Evolutionary conservation across 1,140 invertebrate genomes (phyloP).

Genomic region (Procambarus virginalis): DNA sequence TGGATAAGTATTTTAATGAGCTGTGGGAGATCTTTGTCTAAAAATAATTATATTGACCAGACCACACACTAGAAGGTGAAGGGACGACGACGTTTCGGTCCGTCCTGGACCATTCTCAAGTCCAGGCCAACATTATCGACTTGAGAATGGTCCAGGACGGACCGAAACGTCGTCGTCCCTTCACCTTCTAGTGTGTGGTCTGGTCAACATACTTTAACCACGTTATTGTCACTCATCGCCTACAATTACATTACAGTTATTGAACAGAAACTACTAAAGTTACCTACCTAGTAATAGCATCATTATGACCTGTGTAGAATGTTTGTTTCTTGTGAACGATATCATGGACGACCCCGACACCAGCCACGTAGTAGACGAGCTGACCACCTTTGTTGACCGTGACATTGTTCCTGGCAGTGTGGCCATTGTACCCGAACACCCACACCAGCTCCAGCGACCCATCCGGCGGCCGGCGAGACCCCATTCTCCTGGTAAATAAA

Average conservation of each 20-base stretch:
- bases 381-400: slow-evolving; percentile 40
- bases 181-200: no score
- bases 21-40: no score
- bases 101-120: no score
- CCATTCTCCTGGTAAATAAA: slow-evolving; percentile 26
- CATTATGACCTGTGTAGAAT: slow-evolving; percentile 66
- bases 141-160: no score
- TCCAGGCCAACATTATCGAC: no score
- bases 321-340: slow-evolving; percentile 33
- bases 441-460: slow-evolving; percentile 61
- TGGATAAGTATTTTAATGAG: background rate
- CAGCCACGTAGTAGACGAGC: slow-evolving; percentile 68
- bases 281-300: slow-evolving; percentile 68
- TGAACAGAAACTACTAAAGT: background rate
- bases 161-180: no score
- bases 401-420: slow-evolving; percentile 68
- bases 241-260: no score
- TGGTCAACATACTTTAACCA: no score
- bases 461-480: slow-evolving; percentile 39
- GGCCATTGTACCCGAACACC: slow-evolving; percentile 70
- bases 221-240: no score
- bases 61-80: no score
- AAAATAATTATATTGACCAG: no score
- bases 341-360: slow-evolving; percentile 63
- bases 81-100: no score